Conservation (phyloP, 2,113 vertebrate genomes). For the Podilymbus podiceps region DNA sequence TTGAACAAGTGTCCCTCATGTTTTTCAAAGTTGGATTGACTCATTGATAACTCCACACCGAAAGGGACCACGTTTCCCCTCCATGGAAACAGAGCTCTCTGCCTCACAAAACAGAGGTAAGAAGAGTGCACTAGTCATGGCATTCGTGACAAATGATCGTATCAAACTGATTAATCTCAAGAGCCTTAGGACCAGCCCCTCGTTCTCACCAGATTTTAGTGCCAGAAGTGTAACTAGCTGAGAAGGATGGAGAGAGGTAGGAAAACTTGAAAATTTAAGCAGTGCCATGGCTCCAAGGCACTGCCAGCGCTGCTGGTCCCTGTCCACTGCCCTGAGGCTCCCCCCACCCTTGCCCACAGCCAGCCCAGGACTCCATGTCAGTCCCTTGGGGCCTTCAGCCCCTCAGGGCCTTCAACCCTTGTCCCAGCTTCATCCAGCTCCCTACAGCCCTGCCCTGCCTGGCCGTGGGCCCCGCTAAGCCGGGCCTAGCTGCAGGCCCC, state of each 20-base stretch:
- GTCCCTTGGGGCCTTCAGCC: not conserved
- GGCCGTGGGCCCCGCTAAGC: not conserved
- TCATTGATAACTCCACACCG: not conserved
- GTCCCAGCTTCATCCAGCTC: not conserved
- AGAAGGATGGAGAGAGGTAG: not conserved
- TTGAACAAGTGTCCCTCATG: not conserved
- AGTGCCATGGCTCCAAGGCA: not conserved
- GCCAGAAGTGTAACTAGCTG: not conserved
- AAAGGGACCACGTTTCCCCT: not conserved
- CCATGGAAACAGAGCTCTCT: not conserved
- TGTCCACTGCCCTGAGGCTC: too few species aligned
- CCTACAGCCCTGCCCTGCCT: not conserved
- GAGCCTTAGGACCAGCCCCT: not conserved
- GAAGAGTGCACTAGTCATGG: not conserved
- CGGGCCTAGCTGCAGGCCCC: too few species aligned
- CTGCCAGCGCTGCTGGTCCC: not conserved
- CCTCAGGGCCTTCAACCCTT: too few species aligned
- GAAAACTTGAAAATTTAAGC: not conserved
- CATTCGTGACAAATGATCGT: rapidly evolving
- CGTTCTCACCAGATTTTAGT: not conserved
- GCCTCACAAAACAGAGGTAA: not conserved
- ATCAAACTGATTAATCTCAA: not conserved
- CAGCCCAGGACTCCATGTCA: not conserved
- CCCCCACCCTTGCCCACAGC: not conserved
- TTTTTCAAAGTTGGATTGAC: not conserved